Base-by-base conservation (phyloP, 2,888 invertebrate species). In the Ditula angustiorana region DNA sequence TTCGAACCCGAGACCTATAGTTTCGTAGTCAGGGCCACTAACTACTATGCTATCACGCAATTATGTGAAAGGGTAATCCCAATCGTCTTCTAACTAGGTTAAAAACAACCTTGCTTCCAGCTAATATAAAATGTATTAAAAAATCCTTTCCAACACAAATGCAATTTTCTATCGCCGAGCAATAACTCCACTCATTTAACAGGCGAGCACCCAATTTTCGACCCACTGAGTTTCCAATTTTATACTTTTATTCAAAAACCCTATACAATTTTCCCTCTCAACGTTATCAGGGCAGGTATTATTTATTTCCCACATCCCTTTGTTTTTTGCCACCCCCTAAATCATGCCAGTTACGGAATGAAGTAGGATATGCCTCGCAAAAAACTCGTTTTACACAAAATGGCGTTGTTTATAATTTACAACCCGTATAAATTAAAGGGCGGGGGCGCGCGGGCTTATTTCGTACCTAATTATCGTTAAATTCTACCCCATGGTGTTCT, bases 321-420 rank as follows among this genome's bases (percentile, higher is more conserved):
- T 62, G 56, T 56, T 49, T 49, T 57, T 30, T 50, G 50, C 44
- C 63, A 50, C 63, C 50, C 57, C 11, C 41, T 63, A 57, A 63
- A 63, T 63, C 63, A 63, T 41, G 16, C 28, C 11, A 30, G 37
- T 24, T 16, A 19, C 26, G 35, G 47, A 55, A 62, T 56, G 21
- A 62, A 62, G 57, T 50, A 50, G 57, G 24, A 62, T 50, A 57
- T 62, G 50, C 23, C n/a, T 19, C 19, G 37, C 56, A 49, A 50
- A 28, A 41, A 49, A 23, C 37, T 11, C 47, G 28, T 56, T 55
- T 57, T 50, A 50, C 56, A 41, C 37, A 23, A n/a, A 21, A 37
- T 50, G 41, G 37, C 28, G 49, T 24, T 61, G 37, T 56, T 49
- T 50, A 57, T 62, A 24, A 57, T 62, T 62, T 62, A 50, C 28